These are phyloP conservation scores for Passer domesticus DNA, from an alignment of 2,113 vertebrate genomes.

Conservation along the genomic window DNA sequence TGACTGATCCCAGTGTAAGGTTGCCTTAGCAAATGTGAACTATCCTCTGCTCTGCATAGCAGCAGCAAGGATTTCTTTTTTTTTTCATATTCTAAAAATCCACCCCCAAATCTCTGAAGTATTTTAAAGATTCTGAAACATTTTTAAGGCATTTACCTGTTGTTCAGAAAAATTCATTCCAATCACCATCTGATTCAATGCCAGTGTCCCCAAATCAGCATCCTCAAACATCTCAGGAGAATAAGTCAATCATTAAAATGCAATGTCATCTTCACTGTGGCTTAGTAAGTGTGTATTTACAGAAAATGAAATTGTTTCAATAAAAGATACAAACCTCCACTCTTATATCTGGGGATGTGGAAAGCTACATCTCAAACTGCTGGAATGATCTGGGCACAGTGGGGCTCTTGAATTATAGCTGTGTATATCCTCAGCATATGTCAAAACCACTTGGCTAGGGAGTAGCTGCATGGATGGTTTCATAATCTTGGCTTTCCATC, in stretches of 20 bases:
- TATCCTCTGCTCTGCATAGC: neutral
- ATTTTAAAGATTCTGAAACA: neutral
- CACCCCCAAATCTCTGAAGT: neutral
- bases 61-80: neutral
- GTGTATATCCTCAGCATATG: neutral
- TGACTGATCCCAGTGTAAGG: neutral
- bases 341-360: neutral
- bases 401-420: neutral
- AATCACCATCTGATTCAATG: neutral
- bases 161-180: neutral
- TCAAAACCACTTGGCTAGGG: conserved; percentile 14
- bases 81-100: neutral
- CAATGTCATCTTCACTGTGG: neutral
- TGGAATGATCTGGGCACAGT: neutral
- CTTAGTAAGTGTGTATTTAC: neutral
- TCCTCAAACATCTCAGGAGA: neutral
- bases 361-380: neutral
- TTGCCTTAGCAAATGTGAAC: neutral
- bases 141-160: neutral
- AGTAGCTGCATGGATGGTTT: conserved; percentile 24
- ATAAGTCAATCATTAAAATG: neutral
- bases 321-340: neutral
- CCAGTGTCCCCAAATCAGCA: neutral
- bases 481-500: conserved; percentile 11
- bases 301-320: neutral